Evolutionary conservation across 2,888 invertebrate genomes (phyloP).

Genomic region (Arctia plantaginis): DNA sequence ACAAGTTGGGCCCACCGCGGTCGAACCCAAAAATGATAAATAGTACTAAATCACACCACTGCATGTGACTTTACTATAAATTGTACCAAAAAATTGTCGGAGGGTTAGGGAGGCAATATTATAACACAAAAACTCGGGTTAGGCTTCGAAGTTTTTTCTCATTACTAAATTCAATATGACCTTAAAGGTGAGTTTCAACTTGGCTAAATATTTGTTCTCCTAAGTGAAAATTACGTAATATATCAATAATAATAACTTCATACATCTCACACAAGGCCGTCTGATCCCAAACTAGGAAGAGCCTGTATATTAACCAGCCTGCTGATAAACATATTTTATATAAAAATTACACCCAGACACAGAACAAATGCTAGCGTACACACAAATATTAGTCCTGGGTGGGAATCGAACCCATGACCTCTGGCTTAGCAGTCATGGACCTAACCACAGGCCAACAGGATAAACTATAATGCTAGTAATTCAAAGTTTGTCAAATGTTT

Average conservation of each 20-base stretch:
- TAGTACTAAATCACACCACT: slow-evolving; percentile 73
- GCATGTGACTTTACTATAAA: slow-evolving; percentile 78
- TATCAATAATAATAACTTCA: too few relatives aligned
- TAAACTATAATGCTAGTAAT: not conserved
- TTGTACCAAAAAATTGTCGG: slow-evolving; percentile 62
- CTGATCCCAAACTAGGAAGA: too few relatives aligned
- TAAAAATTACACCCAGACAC: too few relatives aligned
- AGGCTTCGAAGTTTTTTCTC: slow-evolving; percentile 52
- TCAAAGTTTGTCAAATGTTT: not conserved
- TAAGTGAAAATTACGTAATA: not conserved
- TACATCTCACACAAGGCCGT: too few relatives aligned
- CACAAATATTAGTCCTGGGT: too few relatives aligned
- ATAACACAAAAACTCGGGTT: slow-evolving; percentile 50
- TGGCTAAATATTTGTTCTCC: not conserved
- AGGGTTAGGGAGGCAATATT: slow-evolving; percentile 52
- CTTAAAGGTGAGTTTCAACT: slow-evolving; percentile 3
- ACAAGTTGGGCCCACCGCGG: slow-evolving; percentile 55
- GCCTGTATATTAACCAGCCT: too few relatives aligned
- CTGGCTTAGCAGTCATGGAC: too few relatives aligned
- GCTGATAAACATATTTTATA: too few relatives aligned
- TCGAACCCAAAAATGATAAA: slow-evolving; percentile 70
- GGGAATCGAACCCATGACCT: too few relatives aligned
- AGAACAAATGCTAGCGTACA: too few relatives aligned
- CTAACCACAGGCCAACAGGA: too few relatives aligned
- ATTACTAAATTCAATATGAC: slow-evolving; percentile 43